Conservation (phyloP, 92 coral and sea anemone genomes). For the Bergia puertoricense region DNA sequence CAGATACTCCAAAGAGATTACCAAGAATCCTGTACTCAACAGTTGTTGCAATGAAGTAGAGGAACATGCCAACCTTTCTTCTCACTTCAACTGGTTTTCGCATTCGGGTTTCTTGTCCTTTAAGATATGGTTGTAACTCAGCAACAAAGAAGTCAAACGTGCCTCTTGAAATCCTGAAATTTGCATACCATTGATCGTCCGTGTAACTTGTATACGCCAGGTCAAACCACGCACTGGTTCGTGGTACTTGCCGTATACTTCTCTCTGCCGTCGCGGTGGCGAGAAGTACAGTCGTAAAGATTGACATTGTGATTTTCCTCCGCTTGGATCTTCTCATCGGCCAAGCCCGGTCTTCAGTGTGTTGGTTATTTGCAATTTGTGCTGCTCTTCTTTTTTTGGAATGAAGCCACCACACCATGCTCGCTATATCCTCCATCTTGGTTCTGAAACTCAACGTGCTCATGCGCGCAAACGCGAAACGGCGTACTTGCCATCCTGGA, state of each 20-base stretch:
- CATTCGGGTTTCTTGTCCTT: not conserved
- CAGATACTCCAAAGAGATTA: not conserved
- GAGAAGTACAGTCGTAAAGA: not conserved
- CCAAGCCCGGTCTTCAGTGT: too few species aligned
- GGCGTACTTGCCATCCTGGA: not conserved
- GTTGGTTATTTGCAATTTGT: too few species aligned
- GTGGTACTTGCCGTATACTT: not conserved
- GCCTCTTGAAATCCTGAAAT: slow-evolving; percentile 2
- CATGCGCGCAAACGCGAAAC: not conserved
- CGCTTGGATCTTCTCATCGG: not conserved
- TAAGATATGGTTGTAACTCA: not conserved
- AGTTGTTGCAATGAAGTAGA: slow-evolving; percentile 1
- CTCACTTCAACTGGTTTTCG: slow-evolving; percentile 12
- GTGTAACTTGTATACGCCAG: not conserved
- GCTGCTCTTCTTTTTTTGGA: too few species aligned
- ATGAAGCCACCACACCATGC: not conserved
- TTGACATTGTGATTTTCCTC: not conserved
- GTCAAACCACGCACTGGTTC: slow-evolving; percentile 15
- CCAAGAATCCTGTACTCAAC: slow-evolving; percentile 2
- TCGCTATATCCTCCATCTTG: not conserved
- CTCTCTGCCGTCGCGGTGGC: not conserved
- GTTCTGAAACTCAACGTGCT: not conserved
- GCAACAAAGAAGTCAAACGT: not conserved
- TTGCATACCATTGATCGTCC: slow-evolving; percentile 6
- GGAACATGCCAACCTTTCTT: not conserved